Evolutionary conservation across 2,888 invertebrate species (phyloP), one percentile per base, ranked within the genome.

Genomic region (Acronicta leporina): DNA sequence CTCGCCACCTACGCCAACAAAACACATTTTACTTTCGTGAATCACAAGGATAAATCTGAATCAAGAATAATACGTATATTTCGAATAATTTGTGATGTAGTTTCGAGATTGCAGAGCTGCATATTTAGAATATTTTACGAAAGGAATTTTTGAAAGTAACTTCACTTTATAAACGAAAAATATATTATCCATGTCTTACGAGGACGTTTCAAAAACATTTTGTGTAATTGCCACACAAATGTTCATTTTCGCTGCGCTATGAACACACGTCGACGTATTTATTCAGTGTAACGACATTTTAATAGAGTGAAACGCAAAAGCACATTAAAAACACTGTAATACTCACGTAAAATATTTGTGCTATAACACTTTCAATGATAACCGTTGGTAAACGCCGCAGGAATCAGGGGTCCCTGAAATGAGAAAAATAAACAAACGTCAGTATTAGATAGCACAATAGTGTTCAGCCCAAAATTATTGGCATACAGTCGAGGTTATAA

Each of bases 301-400:
- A 90, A 90, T 90, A 88, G 80, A 86, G 82, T 81, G 73, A 65
- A 76, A 83, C 75, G 81, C 79, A 84, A 84, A 83, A 83, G 79
- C 76, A 82, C 74, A 77, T 81, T 83, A 84, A 84, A 86, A 89
- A 85, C 52, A 57, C 40, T 42, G 49, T 85, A 85, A 89, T 94
- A 94, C 95, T 95, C 81, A 95, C 94, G 91, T 92, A 89, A 90
- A 92, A 90, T 92, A 91, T 92, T 93, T 94, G 92, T 94, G 92
- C 93, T 94, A 91, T 87, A 90, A 93, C 92, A 91, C 95, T 95
- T 95, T 97, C 97, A 97, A 97, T 98, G 98, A 96, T 98, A 98
- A 95, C 99, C 99, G 96, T 99, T 99, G 96, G 98, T 98, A 96
- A 98, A 99, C 95, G 98, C 98, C 95, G 98, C 98, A 95, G 98